phyloP scores from a whole-genome alignment of 2,888 invertebrate genomes.

The Dasysyrphus albostriatus region DNA sequence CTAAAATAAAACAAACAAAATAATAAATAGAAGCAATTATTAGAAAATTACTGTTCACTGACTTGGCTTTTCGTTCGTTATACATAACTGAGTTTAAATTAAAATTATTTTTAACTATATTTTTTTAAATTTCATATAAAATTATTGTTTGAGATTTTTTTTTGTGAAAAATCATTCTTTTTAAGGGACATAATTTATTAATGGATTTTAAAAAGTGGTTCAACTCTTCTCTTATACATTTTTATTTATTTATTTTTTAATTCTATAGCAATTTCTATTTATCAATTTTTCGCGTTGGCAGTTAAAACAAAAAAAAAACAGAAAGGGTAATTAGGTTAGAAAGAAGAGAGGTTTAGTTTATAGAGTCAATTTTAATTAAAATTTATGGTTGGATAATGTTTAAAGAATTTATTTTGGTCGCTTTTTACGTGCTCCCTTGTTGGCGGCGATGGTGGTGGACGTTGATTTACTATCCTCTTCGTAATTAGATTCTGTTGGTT shows the following conservation, averaged over 20 bases:
- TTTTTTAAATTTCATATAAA: constrained; percentile 3
- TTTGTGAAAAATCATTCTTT: background rate
- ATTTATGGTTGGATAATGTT: constrained; percentile 63
- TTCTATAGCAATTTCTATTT: constrained; percentile 13
- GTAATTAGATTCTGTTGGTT: constrained; percentile 84
- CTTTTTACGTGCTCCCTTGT: constrained; percentile 78
- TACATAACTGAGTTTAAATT: constrained; percentile 18
- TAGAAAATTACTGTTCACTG: constrained; percentile 1
- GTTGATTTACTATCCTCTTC: constrained; percentile 75
- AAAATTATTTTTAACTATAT: constrained; percentile 10
- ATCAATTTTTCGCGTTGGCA: constrained; percentile 45
- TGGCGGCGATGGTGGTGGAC: constrained; percentile 69
- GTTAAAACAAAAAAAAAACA: background rate
- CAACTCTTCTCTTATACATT: constrained; percentile 25
- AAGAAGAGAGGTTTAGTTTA: background rate
- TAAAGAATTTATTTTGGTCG: constrained; percentile 70
- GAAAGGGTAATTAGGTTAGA: constrained; percentile 4
- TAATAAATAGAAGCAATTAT: background rate
- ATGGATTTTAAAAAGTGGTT: constrained; percentile 6
- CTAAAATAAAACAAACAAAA: constrained; percentile 3
- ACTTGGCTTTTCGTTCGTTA: constrained; percentile 12
- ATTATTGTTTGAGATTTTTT: background rate
- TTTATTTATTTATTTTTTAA: background rate
- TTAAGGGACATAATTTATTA: constrained; percentile 22
- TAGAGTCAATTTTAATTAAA: constrained; percentile 53